Base-by-base conservation (phyloP, 2,113 vertebrate species). In the Raja brachyura region DNA sequence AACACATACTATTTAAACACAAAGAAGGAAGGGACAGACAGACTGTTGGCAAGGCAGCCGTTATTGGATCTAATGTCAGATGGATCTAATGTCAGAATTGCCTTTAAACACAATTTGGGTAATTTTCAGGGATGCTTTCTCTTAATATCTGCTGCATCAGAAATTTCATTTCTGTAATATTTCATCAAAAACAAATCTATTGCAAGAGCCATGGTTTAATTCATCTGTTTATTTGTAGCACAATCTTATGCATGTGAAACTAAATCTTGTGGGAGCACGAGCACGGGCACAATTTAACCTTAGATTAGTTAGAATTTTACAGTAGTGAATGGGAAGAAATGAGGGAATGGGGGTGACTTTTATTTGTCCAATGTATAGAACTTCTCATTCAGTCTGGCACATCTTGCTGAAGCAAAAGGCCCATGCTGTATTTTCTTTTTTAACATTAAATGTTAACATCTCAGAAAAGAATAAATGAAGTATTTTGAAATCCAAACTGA, bases 401-500 rank as follows among this genome's bases (percentile, higher is more conserved):
- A 13, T 5, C 59, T 70, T n/a, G n/a, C 28, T 2, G 83, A 16
- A 86, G 56, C 22, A 0, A 61, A n/a, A 1, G 28, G 14, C 9
- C 0, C 28, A 83, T 31, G 14, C 25, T 86, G 11, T 11, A 31
- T 5, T 63, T 59, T 61, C 13, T 10, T 63, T 63, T 14, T 86
- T 70, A 16, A 70, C 68, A 70, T 70, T 70, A 70, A 70, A 70
- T 20, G n/a, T n/a, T n/a, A n/a, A n/a, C n/a, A n/a, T n/a, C n/a
- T n/a, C n/a, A n/a, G 5, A 33, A 77, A 31, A n/a, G n/a, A 77
- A 77, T 7, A n/a, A n/a, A 25, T 11, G 11, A 76, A 22, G 39
- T 13, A 48, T 22, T 81, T 81, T 81, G 78, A 81, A 81, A 54
- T 81, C 78, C 78, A 81, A 20, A 81, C 20, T 77, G n/a, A 77